A percentile compares a stretch with the other conserved stretches of the same genome.
phyloP scores from a whole-genome alignment of 2,113 vertebrate species.

The Telmatochromis sp. region DNA sequence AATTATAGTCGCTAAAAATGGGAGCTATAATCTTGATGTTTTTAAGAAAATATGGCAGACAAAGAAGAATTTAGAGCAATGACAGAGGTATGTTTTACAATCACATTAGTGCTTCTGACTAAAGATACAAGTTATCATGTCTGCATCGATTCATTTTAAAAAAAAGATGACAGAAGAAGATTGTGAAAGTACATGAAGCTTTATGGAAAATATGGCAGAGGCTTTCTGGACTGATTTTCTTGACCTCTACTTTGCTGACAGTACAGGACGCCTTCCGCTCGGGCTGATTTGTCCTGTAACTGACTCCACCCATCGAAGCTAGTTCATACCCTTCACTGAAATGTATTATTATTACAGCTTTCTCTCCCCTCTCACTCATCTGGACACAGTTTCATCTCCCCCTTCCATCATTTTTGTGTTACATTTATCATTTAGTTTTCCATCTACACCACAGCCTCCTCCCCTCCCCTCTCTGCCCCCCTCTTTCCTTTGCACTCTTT shows the following conservation, averaged over 20 bases:
- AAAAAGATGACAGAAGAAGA: neutral
- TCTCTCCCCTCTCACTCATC: neutral
- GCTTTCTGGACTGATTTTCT: neutral
- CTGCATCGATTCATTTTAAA: neutral
- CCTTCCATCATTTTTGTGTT: slow-evolving; percentile 7
- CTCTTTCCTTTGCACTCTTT: slow-evolving; percentile 53
- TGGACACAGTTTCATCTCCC: neutral
- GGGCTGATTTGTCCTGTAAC: neutral
- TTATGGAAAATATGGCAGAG: neutral
- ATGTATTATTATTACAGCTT: neutral
- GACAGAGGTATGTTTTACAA: neutral
- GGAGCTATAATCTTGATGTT: neutral
- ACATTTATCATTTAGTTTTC: slow-evolving; percentile 14
- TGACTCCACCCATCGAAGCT: neutral
- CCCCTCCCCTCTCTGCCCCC: neutral
- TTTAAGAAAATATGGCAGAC: neutral
- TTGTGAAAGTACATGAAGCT: neutral
- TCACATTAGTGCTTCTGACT: neutral
- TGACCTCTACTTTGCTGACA: neutral
- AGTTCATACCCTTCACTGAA: neutral
- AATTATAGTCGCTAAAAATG: neutral
- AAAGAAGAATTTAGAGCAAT: neutral
- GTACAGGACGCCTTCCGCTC: fast-evolving
- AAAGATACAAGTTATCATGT: neutral
- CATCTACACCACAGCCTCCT: neutral